Percentiles rank a stretch among this genome's conserved stretches.
Evolutionary conservation across 2,113 vertebrate genomes (phyloP).

Genomic region (Corythaixoides concolor): DNA sequence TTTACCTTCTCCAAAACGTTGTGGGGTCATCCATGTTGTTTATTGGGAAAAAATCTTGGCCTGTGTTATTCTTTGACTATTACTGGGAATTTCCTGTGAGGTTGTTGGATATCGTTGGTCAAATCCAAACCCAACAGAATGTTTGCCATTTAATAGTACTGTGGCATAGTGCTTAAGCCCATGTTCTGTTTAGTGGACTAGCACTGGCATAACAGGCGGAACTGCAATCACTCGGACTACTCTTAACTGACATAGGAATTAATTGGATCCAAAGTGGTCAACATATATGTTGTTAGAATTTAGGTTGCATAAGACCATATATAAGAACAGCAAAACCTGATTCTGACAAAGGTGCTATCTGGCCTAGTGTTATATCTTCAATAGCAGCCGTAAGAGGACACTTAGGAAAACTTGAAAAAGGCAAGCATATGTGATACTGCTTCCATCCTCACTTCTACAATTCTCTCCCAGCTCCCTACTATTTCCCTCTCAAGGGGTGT

Average conservation of each 20-base stretch:
- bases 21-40: neutral
- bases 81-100: neutral
- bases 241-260: neutral
- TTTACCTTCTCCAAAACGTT: neutral
- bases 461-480: neutral
- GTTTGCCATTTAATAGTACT: neutral
- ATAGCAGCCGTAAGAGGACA: neutral
- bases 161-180: neutral
- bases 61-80: neutral
- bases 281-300: neutral
- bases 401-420: neutral
- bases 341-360: neutral
- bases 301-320: neutral
- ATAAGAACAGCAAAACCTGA: neutral
- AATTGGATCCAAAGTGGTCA: neutral
- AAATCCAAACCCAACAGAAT: neutral
- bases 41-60: neutral
- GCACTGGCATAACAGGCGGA: neutral
- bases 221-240: neutral
- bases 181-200: neutral
- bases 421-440: neutral
- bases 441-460: neutral
- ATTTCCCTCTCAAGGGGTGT: fast-evolving
- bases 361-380: neutral
- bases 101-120: neutral